A percentile compares a stretch with the other conserved stretches of the same genome.
Evolutionary conservation across 2,888 invertebrate species (phyloP).

Genomic region (Serrognathus titanus): DNA sequence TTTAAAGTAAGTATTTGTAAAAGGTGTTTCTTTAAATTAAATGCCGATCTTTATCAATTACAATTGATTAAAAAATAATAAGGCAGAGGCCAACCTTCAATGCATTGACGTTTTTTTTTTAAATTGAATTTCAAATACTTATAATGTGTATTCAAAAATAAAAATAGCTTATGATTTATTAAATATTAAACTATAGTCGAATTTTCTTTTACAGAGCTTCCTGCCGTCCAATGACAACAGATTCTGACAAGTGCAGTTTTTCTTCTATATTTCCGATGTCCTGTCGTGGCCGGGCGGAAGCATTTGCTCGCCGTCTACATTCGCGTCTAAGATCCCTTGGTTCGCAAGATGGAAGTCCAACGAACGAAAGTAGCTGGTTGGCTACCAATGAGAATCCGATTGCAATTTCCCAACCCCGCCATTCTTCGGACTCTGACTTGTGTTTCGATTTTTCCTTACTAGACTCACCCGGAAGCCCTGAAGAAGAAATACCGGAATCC

Average conservation of each 20-base stretch:
- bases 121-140: no score
- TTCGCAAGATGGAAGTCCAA: slow-evolving; percentile 46
- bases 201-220: slow-evolving; percentile 17
- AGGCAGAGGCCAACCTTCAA: no score
- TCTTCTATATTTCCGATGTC: slow-evolving; percentile 71
- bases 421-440: slow-evolving; percentile 53
- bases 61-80: no score
- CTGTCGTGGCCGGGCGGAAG: slow-evolving; percentile 76
- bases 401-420: slow-evolving; percentile 52
- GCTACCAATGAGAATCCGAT: slow-evolving; percentile 38
- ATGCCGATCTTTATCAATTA: no score
- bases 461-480: slow-evolving; percentile 69
- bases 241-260: slow-evolving; percentile 59
- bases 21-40: no score
- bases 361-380: slow-evolving; percentile 46
- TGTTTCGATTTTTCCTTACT: slow-evolving; percentile 64
- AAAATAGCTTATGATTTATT: no score
- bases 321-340: slow-evolving; percentile 71
- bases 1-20: no score
- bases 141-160: no score
- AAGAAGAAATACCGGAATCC: slow-evolving; percentile 48
- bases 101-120: no score
- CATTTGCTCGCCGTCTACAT: slow-evolving; percentile 75
- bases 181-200: no score
- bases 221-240: slow-evolving; percentile 30